Conservation (phyloP, 2,797 vertebrate species). For the Gouania willdenowi region DNA sequence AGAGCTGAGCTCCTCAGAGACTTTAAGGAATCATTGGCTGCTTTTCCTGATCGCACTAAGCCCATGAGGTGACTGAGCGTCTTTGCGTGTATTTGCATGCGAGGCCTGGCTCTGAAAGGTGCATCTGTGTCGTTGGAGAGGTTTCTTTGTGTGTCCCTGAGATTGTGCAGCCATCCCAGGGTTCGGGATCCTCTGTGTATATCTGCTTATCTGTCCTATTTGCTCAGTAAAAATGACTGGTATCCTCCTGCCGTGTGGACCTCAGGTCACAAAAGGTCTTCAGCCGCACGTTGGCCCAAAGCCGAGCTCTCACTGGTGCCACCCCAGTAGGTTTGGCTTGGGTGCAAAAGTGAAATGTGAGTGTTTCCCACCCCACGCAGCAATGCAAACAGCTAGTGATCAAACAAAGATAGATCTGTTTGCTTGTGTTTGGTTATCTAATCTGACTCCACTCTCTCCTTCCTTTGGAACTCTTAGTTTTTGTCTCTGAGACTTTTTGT, state of each 20-base stretch:
- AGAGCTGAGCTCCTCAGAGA: slow-evolving; percentile 13
- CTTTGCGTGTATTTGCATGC: slow-evolving; percentile 19
- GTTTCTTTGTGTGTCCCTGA: slow-evolving; percentile 40
- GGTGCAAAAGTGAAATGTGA: slow-evolving; percentile 34
- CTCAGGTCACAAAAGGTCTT: slow-evolving; percentile 50
- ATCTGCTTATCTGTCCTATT: slow-evolving; percentile 24
- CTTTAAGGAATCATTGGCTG: slow-evolving; percentile 29
- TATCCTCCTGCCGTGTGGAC: slow-evolving; percentile 49
- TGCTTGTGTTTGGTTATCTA: neutral
- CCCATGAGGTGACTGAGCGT: slow-evolving; percentile 10
- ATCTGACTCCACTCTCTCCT: neutral
- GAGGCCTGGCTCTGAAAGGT: slow-evolving; percentile 7
- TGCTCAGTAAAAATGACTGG: slow-evolving; percentile 32
- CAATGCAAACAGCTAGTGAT: slow-evolving; percentile 33
- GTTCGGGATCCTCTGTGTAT: slow-evolving; percentile 24
- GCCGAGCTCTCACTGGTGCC: slow-evolving; percentile 33
- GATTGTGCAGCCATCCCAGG: slow-evolving; percentile 41
- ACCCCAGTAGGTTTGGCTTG: slow-evolving; percentile 25
- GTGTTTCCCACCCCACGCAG: slow-evolving; percentile 1
- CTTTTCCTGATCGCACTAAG: slow-evolving; percentile 42
- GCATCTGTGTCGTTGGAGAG: slow-evolving; percentile 29
- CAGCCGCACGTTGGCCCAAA: slow-evolving; percentile 7
- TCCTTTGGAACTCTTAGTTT: slow-evolving; percentile 26
- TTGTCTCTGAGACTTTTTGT: slow-evolving; percentile 16
- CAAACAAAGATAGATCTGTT: slow-evolving; percentile 45